phyloP scores from a whole-genome alignment of 2,888 invertebrate species.

The Tineola bisselliella region DNA sequence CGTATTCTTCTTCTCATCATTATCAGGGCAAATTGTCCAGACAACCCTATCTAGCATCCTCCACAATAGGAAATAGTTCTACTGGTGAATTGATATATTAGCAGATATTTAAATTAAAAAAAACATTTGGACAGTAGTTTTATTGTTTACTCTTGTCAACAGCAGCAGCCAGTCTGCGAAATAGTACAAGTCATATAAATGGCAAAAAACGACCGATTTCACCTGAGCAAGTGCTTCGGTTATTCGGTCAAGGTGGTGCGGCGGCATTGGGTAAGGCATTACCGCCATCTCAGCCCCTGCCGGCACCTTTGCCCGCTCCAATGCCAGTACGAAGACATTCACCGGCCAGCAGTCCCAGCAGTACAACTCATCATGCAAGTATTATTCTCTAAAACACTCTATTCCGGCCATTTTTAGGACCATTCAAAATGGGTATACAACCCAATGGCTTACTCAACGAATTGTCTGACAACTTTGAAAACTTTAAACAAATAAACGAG shows the following conservation, averaged over 20 bases:
- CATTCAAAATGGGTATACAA: too few relatives aligned
- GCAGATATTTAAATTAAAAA: conserved; percentile 13
- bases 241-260: conserved; percentile 67
- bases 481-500: too few relatives aligned
- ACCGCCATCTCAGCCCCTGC: conserved; percentile 57
- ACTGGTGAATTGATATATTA: neutral
- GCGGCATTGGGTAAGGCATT: conserved; percentile 58
- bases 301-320: conserved; percentile 59
- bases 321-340: conserved; percentile 57
- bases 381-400: too few relatives aligned
- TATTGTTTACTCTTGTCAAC: conserved; percentile 11
- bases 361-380: conserved; percentile 78
- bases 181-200: conserved; percentile 65
- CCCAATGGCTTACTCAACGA: too few relatives aligned
- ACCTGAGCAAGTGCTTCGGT: conserved; percentile 81
- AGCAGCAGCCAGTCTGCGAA: conserved; percentile 44
- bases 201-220: conserved; percentile 83
- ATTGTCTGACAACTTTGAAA: too few relatives aligned
- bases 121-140: conserved; percentile 15
- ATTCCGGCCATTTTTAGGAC: too few relatives aligned
- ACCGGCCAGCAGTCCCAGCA: conserved; percentile 81
- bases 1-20: conserved; percentile 70
- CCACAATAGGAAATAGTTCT: conserved; percentile 66
- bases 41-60: conserved; percentile 77
- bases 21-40: conserved; percentile 58